These are phyloP conservation scores for Siphlonurus alternatus DNA, from an alignment of 2,888 invertebrate species.

Conservation along the genomic window DNA sequence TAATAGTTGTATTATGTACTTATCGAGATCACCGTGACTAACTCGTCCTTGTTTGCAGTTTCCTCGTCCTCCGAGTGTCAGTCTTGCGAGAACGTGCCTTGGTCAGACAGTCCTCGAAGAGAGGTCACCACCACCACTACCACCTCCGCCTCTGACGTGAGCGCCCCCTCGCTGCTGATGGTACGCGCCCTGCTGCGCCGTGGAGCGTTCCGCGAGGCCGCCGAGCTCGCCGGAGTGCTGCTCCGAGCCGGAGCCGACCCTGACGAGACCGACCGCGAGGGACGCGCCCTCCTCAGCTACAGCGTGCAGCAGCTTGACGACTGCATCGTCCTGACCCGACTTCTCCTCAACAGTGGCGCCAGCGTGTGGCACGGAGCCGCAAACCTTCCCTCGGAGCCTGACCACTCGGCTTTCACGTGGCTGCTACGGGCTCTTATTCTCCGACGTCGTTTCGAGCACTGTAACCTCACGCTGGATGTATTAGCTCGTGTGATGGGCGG, in stretches of 20 bases:
- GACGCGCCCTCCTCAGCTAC: slow-evolving; percentile 20
- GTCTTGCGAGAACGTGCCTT: neutral
- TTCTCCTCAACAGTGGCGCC: slow-evolving; percentile 21
- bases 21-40: too few species aligned
- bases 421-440: slow-evolving; percentile 20
- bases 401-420: slow-evolving; percentile 18
- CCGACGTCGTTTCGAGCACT: slow-evolving; percentile 17
- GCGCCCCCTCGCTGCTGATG: neutral
- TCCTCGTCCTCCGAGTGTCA: too few species aligned
- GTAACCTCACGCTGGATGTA: slow-evolving; percentile 17
- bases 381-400: neutral
- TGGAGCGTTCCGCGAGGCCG: slow-evolving; percentile 17
- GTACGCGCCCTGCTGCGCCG: slow-evolving; percentile 14
- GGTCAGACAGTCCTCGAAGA: neutral
- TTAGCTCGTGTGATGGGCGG: slow-evolving; percentile 19
- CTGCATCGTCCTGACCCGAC: slow-evolving; percentile 18
- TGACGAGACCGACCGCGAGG: slow-evolving; percentile 18
- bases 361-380: slow-evolving; percentile 17
- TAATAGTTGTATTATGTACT: too few species aligned
- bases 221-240: slow-evolving; percentile 16
- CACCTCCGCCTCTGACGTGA: neutral
- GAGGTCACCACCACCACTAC: neutral
- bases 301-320: slow-evolving; percentile 20
- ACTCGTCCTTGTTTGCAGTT: too few species aligned
- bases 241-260: slow-evolving; percentile 19